phyloP scores from a whole-genome alignment of 2,888 invertebrate genomes.

The Heteropelma amictum region DNA sequence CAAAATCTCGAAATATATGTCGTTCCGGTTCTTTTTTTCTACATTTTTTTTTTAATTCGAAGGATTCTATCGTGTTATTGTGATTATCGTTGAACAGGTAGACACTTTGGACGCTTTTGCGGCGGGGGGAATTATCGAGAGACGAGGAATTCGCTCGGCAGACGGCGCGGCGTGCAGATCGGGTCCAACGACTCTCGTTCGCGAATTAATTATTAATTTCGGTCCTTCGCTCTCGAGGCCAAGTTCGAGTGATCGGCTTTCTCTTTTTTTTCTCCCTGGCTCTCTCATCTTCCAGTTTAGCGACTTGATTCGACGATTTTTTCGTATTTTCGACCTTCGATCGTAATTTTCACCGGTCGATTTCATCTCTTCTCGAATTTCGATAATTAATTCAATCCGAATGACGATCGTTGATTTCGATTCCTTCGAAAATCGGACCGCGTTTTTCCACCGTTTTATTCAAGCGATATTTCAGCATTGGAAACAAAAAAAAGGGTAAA shows the following conservation, averaged over 20 bases:
- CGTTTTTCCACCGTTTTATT: no score
- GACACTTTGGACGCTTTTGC: conserved; percentile 1
- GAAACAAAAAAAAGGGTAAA: no score
- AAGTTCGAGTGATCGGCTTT: no score
- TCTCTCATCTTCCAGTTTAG: neutral
- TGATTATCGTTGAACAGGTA: no score
- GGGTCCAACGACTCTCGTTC: conserved; percentile 49
- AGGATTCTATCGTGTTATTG: conserved; percentile 28
- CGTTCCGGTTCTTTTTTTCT: neutral
- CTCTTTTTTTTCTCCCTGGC: conserved; percentile 47
- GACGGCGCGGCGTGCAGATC: conserved; percentile 50
- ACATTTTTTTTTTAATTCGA: neutral
- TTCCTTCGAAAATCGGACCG: no score
- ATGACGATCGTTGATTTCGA: no score
- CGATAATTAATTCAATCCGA: no score
- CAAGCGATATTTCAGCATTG: no score
- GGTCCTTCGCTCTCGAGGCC: conserved; percentile 47
- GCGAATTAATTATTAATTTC: conserved; percentile 53
- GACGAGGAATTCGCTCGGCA: conserved; percentile 26
- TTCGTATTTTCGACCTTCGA: no score
- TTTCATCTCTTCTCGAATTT: no score
- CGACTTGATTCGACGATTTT: no score
- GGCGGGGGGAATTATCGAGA: conserved; percentile 1
- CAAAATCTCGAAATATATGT: conserved; percentile 20
- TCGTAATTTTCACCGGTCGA: no score